Evolutionary conservation across 64 coral and sea anemone genomes (phyloP), one percentile per base, ranked within the genome.

Genomic region (Montipora foliosa): DNA sequence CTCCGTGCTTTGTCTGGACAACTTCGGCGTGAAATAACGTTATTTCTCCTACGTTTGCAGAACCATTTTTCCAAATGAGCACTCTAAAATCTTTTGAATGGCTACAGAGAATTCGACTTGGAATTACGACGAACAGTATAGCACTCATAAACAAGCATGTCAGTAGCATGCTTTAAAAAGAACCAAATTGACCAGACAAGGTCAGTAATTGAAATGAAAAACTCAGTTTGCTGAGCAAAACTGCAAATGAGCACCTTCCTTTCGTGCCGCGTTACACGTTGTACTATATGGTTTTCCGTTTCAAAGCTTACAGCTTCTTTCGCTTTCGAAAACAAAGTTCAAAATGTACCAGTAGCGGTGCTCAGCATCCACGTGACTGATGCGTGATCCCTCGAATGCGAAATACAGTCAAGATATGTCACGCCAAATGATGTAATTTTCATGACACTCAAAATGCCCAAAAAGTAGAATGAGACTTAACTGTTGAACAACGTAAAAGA

Each of bases 1-100:
- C 66, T 49, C n/a, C 44, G 44, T 62, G 82, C 9, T 86, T 86
- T 46, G 53, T 57, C 53, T 22, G 17, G 17, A 71, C 46, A 70
- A 86, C 82, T 22, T 22, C 64, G 47, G 82, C 82, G 17, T 20
- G 17, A 37, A 86, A 86, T 13, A 46, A 9, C 22, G 62, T 86
- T 72, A 17, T 50, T 70, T 86, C 82, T 71, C 82, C 82, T 2
- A 52, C 17, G 21, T 49, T 49, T 9, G 17, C 46, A 1, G 46
- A 4, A 7, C 66, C 46, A 49, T 44, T 72, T 8, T 51, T 24
- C n/a, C 62, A 49, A 4, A 86, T 49, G 10, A 86, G 66, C 44
- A 86, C 82, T 86, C 24, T 86, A 64, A 12, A 51, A 8, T 72
- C 82, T 50, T 64, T 64, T 21, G 10, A 71, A 86, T 71, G 17